Percentiles rank a stretch among this genome's conserved stretches.
Conservation (phyloP, 2,113 vertebrate species). For the Charina bottae region DNA sequence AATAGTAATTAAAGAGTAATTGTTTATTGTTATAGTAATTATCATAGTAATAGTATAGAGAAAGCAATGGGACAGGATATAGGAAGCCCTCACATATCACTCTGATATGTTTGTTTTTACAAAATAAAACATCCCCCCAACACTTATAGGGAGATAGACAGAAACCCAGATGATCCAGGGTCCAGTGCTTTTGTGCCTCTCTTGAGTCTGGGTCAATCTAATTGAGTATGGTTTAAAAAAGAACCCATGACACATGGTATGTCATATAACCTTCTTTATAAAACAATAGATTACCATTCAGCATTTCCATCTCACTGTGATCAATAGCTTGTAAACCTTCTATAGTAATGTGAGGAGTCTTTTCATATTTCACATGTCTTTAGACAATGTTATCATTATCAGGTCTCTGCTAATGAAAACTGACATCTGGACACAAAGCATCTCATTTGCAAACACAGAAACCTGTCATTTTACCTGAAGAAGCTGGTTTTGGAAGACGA, state of each 20-base stretch:
- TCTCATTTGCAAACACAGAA: constrained; percentile 49
- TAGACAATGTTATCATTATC: constrained; percentile 49
- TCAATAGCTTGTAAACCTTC: constrained; percentile 60
- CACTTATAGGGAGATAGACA: not conserved
- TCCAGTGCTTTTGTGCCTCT: not conserved
- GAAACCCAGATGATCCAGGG: not conserved
- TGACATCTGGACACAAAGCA: constrained; percentile 42
- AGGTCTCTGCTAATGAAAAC: constrained; percentile 53
- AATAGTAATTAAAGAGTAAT: too few species aligned
- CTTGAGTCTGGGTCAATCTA: not conserved
- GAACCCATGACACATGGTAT: constrained; percentile 7
- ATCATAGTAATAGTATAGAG: too few species aligned
- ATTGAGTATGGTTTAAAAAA: not conserved
- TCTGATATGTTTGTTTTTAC: not conserved
- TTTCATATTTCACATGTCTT: constrained; percentile 56
- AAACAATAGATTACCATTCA: constrained; percentile 42
- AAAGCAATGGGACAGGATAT: too few species aligned
- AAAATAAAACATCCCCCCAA: not conserved
- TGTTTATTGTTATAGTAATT: not conserved
- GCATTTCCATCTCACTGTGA: constrained; percentile 47
- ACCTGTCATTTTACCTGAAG: constrained; percentile 80
- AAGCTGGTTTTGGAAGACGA: constrained; percentile 77
- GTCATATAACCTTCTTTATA: constrained; percentile 40
- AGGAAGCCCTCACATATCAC: too few species aligned
- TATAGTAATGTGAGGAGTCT: constrained; percentile 33